Base-by-base conservation (phyloP, 2,113 vertebrate genomes). In the Leptobrachium ailaonicum region DNA sequence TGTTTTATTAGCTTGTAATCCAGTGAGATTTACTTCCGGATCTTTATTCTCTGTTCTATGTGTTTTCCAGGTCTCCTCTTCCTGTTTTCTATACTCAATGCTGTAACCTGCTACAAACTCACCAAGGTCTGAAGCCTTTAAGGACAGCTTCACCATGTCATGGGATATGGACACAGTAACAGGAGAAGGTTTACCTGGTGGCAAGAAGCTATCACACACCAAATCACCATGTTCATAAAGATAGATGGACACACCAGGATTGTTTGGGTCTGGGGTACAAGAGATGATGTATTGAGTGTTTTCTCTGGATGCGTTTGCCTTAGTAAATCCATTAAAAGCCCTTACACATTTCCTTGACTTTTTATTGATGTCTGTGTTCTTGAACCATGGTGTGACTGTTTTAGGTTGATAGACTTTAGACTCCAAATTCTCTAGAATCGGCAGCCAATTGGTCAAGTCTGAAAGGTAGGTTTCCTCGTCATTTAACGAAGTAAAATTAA, bases 401-500 rank as follows among this genome's bases (percentile, higher is more conserved):
- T 32, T 32, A 32, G 20, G 20, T 32, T 1, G 20, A 32, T 32
- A 32, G 20, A 32, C 20, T 32, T 32, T 32, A 0, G 11, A 32
- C 2, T 8, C 6, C 20, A 74, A 47, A 8, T 14, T 40, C 0
- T 10, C 7, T 14, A 41, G 12, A 8, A 12, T 60, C 50, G 14
- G 67, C 13, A 32, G 43, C 64, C 69, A 85, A 2, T 20, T 5
- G 8, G 58, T 80, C 43, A 82, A 64, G 11, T 81, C 50, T 42
- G 20, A 63, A 41, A 86, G 60, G 40, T 82, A 82, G 0, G 13
- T 45, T 12, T 85, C 84, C 41, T 78, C 73, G 1, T 66, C 4
- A 1, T 73, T 7, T 4, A 87, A 41, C 3, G 75, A 83, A 2
- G 83, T 84, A 53, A 87, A 77, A 1, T 67, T 73, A n/a, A 84